phyloP scores from a whole-genome alignment of 2,797 vertebrate species.

The Lycodopsis pacificus region DNA sequence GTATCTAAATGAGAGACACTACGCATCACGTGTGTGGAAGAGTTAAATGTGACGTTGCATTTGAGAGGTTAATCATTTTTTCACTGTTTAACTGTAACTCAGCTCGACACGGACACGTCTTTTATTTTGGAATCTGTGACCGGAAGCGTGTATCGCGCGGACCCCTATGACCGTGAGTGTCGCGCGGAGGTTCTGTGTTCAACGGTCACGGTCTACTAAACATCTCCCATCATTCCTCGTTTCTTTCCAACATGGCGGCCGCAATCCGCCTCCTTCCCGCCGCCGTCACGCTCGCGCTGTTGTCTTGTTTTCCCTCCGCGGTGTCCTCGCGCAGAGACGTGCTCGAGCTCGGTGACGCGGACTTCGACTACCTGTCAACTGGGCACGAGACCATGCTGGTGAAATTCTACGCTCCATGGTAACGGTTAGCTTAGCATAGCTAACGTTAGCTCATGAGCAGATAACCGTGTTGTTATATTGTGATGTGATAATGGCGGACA shows the following conservation, averaged over 20 bases:
- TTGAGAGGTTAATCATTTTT: neutral
- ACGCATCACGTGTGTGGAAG: neutral
- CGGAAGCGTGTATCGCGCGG: constrained; percentile 7
- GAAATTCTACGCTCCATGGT: constrained; percentile 87
- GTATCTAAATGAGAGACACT: fast-evolving
- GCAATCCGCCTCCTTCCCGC: constrained; percentile 20
- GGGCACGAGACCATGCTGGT: constrained; percentile 86
- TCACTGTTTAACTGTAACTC: too few relatives aligned
- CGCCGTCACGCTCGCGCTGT: constrained; percentile 26
- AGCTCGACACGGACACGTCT: fast-evolving
- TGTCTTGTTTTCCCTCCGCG: constrained; percentile 26
- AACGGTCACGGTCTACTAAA: too few relatives aligned
- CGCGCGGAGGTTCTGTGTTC: too few relatives aligned
- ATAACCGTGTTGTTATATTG: neutral
- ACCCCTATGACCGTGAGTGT: fast-evolving
- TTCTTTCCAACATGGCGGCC: constrained; percentile 37
- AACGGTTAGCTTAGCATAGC: constrained; percentile 37
- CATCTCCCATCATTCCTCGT: too few relatives aligned
- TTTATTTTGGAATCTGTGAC: constrained; percentile 32
- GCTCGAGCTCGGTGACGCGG: constrained; percentile 80
- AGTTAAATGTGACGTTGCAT: neutral
- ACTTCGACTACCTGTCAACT: constrained; percentile 82
- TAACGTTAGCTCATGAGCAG: neutral
- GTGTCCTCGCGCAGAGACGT: constrained; percentile 69
- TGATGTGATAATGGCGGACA: neutral